A percentile compares a stretch with the other conserved stretches of the same genome.
These are phyloP conservation scores for Luperina testacea DNA, from an alignment of 2,888 invertebrate species.

Conservation along the genomic window DNA sequence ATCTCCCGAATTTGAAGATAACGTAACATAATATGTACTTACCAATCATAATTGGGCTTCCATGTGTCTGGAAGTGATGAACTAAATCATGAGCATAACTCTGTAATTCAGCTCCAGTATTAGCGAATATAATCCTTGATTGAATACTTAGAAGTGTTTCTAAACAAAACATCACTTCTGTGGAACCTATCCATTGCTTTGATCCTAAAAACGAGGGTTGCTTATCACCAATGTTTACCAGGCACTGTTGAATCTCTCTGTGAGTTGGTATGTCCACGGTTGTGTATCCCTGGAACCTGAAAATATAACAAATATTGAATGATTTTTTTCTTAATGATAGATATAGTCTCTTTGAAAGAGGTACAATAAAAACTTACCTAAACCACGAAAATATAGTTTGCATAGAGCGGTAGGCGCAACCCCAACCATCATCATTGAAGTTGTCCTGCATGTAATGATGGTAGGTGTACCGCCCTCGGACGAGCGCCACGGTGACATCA, in stretches of 20 bases:
- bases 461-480: constrained; percentile 97
- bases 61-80: constrained; percentile 97
- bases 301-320: constrained; percentile 41
- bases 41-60: constrained; percentile 99
- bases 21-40: constrained; percentile 67
- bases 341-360: background rate
- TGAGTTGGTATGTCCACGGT: constrained; percentile 94
- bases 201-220: constrained; percentile 96
- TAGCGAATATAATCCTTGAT: constrained; percentile 95
- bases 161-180: constrained; percentile 98
- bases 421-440: constrained; percentile 99
- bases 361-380: constrained; percentile 82
- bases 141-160: constrained; percentile 94
- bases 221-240: constrained; percentile 98
- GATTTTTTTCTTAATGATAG: background rate
- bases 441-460: constrained; percentile 99
- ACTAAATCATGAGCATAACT: constrained; percentile 95
- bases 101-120: constrained; percentile 95
- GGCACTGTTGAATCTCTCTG: constrained; percentile 96
- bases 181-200: constrained; percentile 99
- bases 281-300: constrained; percentile 95
- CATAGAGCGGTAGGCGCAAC: constrained; percentile 99
- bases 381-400: constrained; percentile 99
- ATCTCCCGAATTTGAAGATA: background rate
- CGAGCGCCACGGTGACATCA: constrained; percentile 84